Conservation (phyloP, 2,113 vertebrate genomes). For the Cheilinus undulatus region DNA sequence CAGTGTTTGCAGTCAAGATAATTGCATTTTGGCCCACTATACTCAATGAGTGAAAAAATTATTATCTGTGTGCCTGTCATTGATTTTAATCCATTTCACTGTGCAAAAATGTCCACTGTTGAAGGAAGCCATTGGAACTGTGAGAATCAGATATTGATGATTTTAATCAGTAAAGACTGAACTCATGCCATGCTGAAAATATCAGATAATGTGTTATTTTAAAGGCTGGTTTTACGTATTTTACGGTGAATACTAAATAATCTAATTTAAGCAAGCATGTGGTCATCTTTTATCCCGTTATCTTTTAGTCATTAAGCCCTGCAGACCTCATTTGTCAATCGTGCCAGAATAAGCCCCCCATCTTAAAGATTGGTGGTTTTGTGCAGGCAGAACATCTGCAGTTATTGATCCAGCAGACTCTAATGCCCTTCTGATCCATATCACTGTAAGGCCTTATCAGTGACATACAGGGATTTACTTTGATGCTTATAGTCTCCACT, state of each 20-base stretch:
- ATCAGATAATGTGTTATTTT: background rate
- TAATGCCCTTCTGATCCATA: constrained; percentile 78
- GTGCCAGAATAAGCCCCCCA: constrained; percentile 57
- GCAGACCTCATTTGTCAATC: constrained; percentile 72
- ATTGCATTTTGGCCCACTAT: constrained; percentile 1
- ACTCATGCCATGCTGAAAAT: background rate
- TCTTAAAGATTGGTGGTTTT: constrained; percentile 65
- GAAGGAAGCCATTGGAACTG: constrained; percentile 8
- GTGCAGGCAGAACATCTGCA: constrained; percentile 69
- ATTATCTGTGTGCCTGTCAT: constrained; percentile 3
- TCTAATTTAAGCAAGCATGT: constrained; percentile 42
- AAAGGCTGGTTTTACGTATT: constrained; percentile 11
- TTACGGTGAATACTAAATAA: constrained; percentile 35
- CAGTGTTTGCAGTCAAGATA: background rate
- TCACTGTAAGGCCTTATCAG: constrained; percentile 79
- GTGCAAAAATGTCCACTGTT: constrained; percentile 4
- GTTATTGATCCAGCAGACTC: constrained; percentile 77
- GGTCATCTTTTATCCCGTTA: constrained; percentile 64
- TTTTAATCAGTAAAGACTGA: constrained; percentile 34
- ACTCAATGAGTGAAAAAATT: background rate
- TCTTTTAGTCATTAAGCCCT: constrained; percentile 65
- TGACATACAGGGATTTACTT: constrained; percentile 74
- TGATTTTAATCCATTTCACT: constrained; percentile 19
- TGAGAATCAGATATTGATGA: constrained; percentile 16
- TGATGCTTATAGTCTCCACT: constrained; percentile 49